Base-by-base conservation (phyloP, 1,140 invertebrate species). In the Drosophila nigromelanica region DNA sequence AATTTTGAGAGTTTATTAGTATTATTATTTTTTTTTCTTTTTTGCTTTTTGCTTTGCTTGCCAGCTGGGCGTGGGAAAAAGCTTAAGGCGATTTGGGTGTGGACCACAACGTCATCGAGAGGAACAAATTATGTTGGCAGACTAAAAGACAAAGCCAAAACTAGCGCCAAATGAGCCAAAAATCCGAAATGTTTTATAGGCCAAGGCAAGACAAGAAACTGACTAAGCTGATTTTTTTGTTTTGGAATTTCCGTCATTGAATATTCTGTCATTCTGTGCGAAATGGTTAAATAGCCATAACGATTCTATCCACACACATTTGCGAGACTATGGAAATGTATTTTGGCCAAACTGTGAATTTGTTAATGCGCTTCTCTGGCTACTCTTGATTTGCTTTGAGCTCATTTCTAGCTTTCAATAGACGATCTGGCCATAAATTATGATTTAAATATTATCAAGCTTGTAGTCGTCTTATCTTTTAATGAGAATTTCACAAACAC, bases 21-120 rank as follows among this genome's bases (percentile, higher is more conserved):
- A 58, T 62, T 45, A 35, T 35, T 35, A 1, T 62, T n/a, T 58
- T 58, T 61, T 42, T n/a, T 10, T 35, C 2, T 62, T n/a, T 58
- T 58, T 61, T n/a, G 56, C 40, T 48, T 48, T 74, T 63, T 69
- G 69, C 67, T 78, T 78, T 77, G 78, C 61, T 73, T 39, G 63
- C 70, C 50, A 69, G 58, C 66, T 59, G 63, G 74, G 75, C 79
- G 79, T 82, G 79, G 79, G 79, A 82, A 82, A 82, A 81, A 78
- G 79, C 63, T 82, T 68, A 66, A 70, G 74, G 69, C 78, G 50
- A 14, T 58, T 60, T 61, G 52, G 51, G 35, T 55, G 73, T 80
- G 78, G 54, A n/a, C 75, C 50, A 21, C 68, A 14, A 67, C 61
- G 66, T 69, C 66, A 69, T 42, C 66, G 60, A 60, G 47, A 24